Evolutionary conservation across 1,140 invertebrate genomes (phyloP).

Genomic region (Diuraphis noxia): DNA sequence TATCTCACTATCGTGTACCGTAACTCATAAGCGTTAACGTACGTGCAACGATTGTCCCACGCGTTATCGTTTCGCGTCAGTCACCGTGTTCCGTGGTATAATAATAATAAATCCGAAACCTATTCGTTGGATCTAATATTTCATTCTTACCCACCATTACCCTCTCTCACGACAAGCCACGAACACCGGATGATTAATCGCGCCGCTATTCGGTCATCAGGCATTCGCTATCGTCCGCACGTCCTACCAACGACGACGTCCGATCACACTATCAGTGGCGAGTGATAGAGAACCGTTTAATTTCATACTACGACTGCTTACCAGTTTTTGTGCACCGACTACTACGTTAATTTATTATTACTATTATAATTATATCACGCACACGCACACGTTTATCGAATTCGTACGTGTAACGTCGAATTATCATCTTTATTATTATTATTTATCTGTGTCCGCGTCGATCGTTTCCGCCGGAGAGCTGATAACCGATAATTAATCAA

Average conservation of each 20-base stretch:
- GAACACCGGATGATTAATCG: background rate
- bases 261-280: background rate
- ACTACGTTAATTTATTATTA: background rate
- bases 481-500: conserved; percentile 7
- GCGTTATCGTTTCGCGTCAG: background rate
- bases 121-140: background rate
- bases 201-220: no score
- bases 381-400: background rate
- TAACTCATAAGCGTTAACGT: background rate
- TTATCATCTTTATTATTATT: background rate
- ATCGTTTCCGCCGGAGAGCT: background rate
- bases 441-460: background rate
- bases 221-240: background rate
- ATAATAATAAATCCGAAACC: background rate
- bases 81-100: background rate
- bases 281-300: background rate
- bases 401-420: background rate
- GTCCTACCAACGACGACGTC: background rate
- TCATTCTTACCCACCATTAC: background rate
- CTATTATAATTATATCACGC: background rate
- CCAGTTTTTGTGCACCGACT: no score
- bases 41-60: background rate
- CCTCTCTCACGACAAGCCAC: no score
- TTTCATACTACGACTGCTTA: background rate
- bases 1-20: background rate